A percentile compares a stretch with the other conserved stretches of the same genome.
Conservation (phyloP, 2,113 vertebrate genomes). For the Ptyas mucosa region DNA sequence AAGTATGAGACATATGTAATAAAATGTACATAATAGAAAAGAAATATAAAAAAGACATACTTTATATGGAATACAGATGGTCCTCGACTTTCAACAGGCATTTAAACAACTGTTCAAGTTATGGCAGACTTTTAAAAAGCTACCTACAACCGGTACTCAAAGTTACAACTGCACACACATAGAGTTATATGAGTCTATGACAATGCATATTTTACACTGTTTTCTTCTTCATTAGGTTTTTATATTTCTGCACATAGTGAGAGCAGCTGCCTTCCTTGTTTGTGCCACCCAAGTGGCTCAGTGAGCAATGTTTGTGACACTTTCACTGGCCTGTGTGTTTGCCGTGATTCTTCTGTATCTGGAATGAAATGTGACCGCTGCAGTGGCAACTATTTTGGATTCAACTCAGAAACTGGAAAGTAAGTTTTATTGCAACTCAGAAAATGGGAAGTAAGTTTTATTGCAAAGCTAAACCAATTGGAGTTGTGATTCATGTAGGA, state of each 20-base stretch:
- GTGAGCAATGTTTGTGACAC: conserved; percentile 69
- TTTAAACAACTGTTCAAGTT: too few species aligned
- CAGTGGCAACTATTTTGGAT: conserved; percentile 79
- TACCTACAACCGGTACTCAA: too few species aligned
- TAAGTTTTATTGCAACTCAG: conserved; percentile 63
- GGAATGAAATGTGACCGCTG: conserved; percentile 81
- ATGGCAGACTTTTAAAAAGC: too few species aligned
- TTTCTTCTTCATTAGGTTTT: conserved; percentile 72
- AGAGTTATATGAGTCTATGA: background rate
- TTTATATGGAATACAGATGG: too few species aligned
- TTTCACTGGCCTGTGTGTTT: conserved; percentile 78
- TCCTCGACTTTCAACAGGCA: too few species aligned
- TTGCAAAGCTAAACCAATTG: background rate
- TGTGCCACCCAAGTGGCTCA: conserved; percentile 79
- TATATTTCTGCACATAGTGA: conserved; percentile 64
- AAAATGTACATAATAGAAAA: too few species aligned
- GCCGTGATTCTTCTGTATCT: conserved; percentile 73
- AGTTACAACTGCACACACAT: too few species aligned
- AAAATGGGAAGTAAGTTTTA: conserved; percentile 77
- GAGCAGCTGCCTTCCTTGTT: conserved; percentile 75
- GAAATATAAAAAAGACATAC: too few species aligned
- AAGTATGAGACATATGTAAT: too few species aligned
- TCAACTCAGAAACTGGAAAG: conserved; percentile 82
- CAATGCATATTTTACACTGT: conserved; percentile 2
- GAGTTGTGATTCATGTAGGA: background rate